Evolutionary conservation across 2,113 vertebrate genomes (phyloP).

Genomic region (Clarias batrachus): DNA sequence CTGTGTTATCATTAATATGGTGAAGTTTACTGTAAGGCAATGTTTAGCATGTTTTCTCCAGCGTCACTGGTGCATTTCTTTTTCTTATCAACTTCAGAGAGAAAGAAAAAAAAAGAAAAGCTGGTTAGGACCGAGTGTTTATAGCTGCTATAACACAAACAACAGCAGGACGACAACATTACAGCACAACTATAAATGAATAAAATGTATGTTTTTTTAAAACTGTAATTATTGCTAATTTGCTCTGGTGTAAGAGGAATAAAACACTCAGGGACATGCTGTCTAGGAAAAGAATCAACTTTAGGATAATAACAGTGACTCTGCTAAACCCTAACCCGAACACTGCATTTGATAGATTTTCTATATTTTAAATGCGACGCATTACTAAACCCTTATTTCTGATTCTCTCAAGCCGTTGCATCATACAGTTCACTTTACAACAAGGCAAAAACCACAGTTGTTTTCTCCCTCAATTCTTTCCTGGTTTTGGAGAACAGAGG

Average conservation of each 20-base stretch:
- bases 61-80: background rate
- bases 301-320: background rate
- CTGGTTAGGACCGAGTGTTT: background rate
- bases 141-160: background rate
- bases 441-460: background rate
- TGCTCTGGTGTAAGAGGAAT: background rate
- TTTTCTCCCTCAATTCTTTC: background rate
- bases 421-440: constrained; percentile 28
- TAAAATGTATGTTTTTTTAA: background rate
- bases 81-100: background rate
- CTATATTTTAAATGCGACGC: background rate
- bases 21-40: background rate
- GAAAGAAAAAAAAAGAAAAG: background rate
- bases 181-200: background rate
- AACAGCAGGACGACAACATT: background rate
- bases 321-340: no score
- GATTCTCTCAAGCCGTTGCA: background rate
- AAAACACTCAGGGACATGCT: background rate
- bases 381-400: constrained; percentile 4
- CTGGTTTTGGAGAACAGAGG: constrained; percentile 7
- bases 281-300: background rate
- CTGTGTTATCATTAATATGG: no score
- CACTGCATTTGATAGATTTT: background rate
- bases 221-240: background rate
- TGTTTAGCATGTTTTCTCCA: background rate